Base-by-base conservation (phyloP, 2,113 vertebrate genomes). In the Chunga burmeisteri region DNA sequence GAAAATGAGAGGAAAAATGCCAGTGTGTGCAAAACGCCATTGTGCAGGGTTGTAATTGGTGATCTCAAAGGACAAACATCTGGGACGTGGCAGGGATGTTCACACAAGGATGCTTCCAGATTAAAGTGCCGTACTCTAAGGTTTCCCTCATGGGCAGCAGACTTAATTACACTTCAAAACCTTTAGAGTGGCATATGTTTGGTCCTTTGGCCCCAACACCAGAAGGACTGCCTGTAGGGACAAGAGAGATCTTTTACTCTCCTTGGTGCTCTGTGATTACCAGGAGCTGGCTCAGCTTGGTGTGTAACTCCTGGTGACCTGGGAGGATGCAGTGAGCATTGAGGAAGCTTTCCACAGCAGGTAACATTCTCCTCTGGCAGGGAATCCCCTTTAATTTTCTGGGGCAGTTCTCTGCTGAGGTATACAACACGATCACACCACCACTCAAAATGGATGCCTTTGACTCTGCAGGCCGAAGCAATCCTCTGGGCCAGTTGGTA, bases 1-100 rank as follows among this genome's bases (percentile, higher is more conserved):
- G 56, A 93, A 81, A 77, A 63, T 16, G 50, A 46, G 22, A 63
- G n/a, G 22, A 42, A 62, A 38, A 84, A 68, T 59, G 40, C 36
- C 40, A 2, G 0, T 34, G 46, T 81, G 23, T 47, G 34, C n/a
- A 71, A 58, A 81, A 73, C 0, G 1, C 30, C 10, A 3, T 66
- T 90, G 61, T 40, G 42, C 38, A 47, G 61, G 53, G 44, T 6
- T 82, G 56, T 84, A 75, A 74, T 61, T 91, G 93, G 36, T 42
- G 58, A 83, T 93, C 53, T 93, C 58, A 52, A 74, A 89, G 77
- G 68, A 68, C 32, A 66, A 50, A 62, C 2, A 3, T 81, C 75
- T 18, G 40, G 65, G 70, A 12, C 49, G 13, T 0, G 0, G 46
- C 34, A 16, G 49, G 67, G 38, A 50, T 79, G 16, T 73, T 88